Evolutionary conservation across 2,113 vertebrate genomes (phyloP), one percentile per base, ranked within the genome.

Genomic region (Chauna torquata): DNA sequence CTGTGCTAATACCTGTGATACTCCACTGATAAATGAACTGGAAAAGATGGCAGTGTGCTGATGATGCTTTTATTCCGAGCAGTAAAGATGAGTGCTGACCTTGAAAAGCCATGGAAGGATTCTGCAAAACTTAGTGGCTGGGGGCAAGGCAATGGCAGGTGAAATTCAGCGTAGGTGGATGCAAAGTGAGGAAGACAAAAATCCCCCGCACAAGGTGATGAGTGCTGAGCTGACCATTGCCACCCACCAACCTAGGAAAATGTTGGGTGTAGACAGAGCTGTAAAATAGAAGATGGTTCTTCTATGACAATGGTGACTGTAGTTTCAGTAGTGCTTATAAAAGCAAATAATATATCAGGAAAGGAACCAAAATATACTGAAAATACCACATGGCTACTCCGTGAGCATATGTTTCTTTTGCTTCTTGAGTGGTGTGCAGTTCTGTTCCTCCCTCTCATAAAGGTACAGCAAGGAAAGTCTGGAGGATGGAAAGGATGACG

Each of bases 171-270:
- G 23, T 23, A 62, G n/a, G 16, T 9, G 47, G 40, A 12, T 32
- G 42, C 50, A 12, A 40, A 74, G 50, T 2, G 68, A 65, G n/a
- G 30, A 24, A 1, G 16, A 42, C 34, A 70, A 23, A 69, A 82
- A 61, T 55, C 15, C 47, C 57, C 20, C 10, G 2, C 5, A 0
- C 0, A 0, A 36, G 28, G 28, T 34, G 36, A 18, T 30, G 49
- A 7, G 6, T 13, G 32, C 49, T 80, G 52, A 80, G 47, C 47
- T 83, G 54, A 28, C 32, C 16, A 0, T 13, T 57, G 72, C 16
- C 8, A 7, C 16, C 66, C 38, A 11, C 1, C 5, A 3, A 13
- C 16, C n/a, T 34, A 32, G 20, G 28, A 45, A 70, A 65, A 22
- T 5, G 49, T 6, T 42, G 30, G 44, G 32, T 36, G 16, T 16